Conservation (phyloP, 1,140 invertebrate genomes). For the Lethrus apterus region DNA sequence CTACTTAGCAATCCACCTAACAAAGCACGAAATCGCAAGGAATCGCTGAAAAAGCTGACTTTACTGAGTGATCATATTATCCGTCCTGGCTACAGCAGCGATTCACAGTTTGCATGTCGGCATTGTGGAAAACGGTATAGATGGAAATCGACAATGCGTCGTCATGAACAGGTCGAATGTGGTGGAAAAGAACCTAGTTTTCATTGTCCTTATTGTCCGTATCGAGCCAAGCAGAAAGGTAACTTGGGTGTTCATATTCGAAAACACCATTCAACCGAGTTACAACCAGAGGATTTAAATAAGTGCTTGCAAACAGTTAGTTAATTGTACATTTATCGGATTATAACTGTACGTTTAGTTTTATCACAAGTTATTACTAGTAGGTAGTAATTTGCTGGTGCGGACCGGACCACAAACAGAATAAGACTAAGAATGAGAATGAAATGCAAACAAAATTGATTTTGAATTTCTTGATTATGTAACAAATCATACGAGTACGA, state of each 20-base stretch:
- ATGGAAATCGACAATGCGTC: conserved; percentile 72
- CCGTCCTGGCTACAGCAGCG: conserved; percentile 47
- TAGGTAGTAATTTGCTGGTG: too few relatives aligned
- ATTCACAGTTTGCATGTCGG: conserved; percentile 66
- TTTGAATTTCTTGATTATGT: too few relatives aligned
- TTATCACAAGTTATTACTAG: too few relatives aligned
- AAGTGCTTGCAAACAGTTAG: too few relatives aligned
- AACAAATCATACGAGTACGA: too few relatives aligned
- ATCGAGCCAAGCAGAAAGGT: conserved; percentile 69
- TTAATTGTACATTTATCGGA: too few relatives aligned
- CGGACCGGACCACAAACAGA: too few relatives aligned
- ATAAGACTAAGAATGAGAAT: too few relatives aligned
- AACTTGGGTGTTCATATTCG: conserved; percentile 72
- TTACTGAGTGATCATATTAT: conserved; percentile 36
- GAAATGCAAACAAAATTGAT: too few relatives aligned
- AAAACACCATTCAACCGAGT: conserved; percentile 46
- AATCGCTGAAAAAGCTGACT: conserved; percentile 22
- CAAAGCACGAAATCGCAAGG: conserved; percentile 10
- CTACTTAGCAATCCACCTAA: conserved; percentile 6
- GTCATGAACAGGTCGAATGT: conserved; percentile 79
- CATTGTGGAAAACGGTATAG: conserved; percentile 74
- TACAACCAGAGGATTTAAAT: too few relatives aligned
- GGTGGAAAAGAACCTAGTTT: conserved; percentile 77
- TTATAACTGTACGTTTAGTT: too few relatives aligned
- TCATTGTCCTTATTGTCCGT: conserved; percentile 71